Evolutionary conservation across 2,113 vertebrate genomes (phyloP).

Genomic region (Athene noctua): DNA sequence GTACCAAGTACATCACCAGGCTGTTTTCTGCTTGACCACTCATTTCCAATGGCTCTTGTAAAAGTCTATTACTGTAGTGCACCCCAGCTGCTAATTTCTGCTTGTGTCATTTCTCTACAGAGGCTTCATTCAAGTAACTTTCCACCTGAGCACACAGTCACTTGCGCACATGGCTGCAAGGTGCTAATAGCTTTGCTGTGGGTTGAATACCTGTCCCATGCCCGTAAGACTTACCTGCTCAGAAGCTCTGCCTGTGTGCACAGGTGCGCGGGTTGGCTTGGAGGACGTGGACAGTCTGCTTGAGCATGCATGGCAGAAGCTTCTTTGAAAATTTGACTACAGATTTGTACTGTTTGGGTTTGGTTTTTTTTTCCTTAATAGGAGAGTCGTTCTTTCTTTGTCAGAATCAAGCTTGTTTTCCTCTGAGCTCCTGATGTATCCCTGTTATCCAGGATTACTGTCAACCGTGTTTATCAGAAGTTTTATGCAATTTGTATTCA

Average conservation of each 20-base stretch:
- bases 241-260: neutral
- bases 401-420: neutral
- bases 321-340: neutral
- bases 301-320: slow-evolving; percentile 54
- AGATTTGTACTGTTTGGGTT: neutral
- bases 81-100: neutral
- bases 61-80: neutral
- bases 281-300: neutral
- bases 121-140: neutral
- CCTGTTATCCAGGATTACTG: neutral
- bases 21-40: slow-evolving; percentile 44
- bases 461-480: neutral
- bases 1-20: neutral
- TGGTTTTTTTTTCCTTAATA: neutral
- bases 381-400: neutral
- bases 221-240: neutral
- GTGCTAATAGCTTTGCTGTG: slow-evolving; percentile 31
- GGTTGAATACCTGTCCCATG: neutral
- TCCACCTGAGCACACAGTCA: neutral
- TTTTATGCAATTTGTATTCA: neutral
- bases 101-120: neutral
- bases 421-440: neutral
- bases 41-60: neutral
- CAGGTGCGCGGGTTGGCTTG: neutral
- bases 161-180: neutral